Percentiles rank a stretch among this genome's conserved stretches.
phyloP scores from a whole-genome alignment of 2,113 vertebrate species.

The Seriola dumerili region DNA sequence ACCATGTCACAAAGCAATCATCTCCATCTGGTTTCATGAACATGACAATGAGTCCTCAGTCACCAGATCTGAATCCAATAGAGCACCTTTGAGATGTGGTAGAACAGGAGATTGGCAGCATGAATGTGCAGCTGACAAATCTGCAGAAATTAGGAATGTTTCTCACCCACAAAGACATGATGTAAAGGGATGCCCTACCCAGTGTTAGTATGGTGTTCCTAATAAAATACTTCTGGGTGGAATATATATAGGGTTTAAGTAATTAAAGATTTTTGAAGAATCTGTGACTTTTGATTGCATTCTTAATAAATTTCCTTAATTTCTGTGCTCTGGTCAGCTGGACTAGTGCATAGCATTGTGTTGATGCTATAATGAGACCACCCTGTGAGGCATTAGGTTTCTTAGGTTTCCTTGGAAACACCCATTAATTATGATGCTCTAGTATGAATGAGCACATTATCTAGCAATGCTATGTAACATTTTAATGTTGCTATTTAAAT shows the following conservation, averaged over 20 bases:
- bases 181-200: no score
- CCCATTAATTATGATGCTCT: slow-evolving; percentile 77
- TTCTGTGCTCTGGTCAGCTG: slow-evolving; percentile 52
- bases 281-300: slow-evolving; percentile 3
- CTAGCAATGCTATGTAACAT: slow-evolving; percentile 70
- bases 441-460: slow-evolving; percentile 76
- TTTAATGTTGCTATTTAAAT: slow-evolving; percentile 84
- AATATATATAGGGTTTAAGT: no score
- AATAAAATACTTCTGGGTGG: neutral
- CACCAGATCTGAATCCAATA: neutral
- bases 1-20: neutral
- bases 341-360: slow-evolving; percentile 12
- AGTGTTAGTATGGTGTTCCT: neutral
- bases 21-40: neutral
- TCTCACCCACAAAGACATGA: neutral
- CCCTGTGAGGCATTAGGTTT: slow-evolving; percentile 70
- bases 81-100: neutral
- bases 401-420: slow-evolving; percentile 71
- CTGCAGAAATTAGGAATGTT: neutral
- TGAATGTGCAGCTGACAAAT: slow-evolving; percentile 1
- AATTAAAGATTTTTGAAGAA: neutral
- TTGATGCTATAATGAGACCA: slow-evolving; percentile 65
- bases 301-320: slow-evolving; percentile 12
- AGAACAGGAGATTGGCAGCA: neutral
- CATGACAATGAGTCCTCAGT: neutral